Evolutionary conservation across 2,888 invertebrate genomes (phyloP).

Genomic region (Helobdella robusta): DNA sequence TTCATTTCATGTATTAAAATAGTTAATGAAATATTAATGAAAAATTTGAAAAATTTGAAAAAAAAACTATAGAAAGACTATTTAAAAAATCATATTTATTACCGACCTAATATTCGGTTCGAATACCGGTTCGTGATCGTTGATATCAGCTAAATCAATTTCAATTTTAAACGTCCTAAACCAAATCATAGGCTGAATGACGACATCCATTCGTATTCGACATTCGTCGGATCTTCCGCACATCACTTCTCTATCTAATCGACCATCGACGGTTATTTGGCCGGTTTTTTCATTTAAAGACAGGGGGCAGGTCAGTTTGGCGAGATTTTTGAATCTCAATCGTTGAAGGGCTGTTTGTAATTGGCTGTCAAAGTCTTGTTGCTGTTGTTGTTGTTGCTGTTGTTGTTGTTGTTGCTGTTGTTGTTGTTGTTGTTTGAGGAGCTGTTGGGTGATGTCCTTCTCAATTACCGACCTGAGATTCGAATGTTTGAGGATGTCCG

Average conservation of each 20-base stretch:
- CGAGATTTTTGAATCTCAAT: conserved; percentile 32
- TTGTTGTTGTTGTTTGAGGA: neutral
- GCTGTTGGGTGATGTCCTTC: too few species aligned
- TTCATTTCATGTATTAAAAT: neutral
- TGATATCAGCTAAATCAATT: conserved; percentile 22
- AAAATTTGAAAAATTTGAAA: neutral
- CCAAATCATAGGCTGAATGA: conserved; percentile 8
- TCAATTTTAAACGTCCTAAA: conserved; percentile 22
- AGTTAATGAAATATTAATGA: neutral
- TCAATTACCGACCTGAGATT: too few species aligned
- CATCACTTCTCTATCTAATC: conserved; percentile 33
- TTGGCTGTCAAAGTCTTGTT: too few species aligned
- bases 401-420: too few species aligned
- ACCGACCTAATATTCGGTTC: too few species aligned
- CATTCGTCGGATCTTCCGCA: conserved; percentile 28
- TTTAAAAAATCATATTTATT: neutral
- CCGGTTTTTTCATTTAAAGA: conserved; percentile 29
- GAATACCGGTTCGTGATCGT: conserved; percentile 26
- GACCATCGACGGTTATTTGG: conserved; percentile 26
- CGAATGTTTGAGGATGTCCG: conserved; percentile 1
- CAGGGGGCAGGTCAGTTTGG: conserved; percentile 25
- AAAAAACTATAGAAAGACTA: neutral
- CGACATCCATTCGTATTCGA: conserved; percentile 27
- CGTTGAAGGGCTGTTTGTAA: too few species aligned
- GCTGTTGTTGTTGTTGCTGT: too few species aligned